phyloP scores from a whole-genome alignment of 1,140 invertebrate genomes.

The Lethocerus indicus region DNA sequence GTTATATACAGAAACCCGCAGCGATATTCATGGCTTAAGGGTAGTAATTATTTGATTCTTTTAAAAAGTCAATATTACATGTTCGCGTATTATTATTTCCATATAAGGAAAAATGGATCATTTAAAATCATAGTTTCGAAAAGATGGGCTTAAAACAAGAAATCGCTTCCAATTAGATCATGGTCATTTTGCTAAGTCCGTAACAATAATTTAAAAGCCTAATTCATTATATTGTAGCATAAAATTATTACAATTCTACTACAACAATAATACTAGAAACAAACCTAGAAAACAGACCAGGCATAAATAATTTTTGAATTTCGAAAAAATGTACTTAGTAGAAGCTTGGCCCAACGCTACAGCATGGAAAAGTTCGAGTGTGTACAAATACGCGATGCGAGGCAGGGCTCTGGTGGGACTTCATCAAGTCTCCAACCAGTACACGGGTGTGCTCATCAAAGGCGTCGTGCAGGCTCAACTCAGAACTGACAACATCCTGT shows the following conservation, averaged over 20 bases:
- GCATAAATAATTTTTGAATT: neutral
- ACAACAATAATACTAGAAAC: neutral
- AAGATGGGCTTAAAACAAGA: no score
- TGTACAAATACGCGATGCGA: constrained; percentile 39
- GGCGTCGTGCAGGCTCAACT: constrained; percentile 28
- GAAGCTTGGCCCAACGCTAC: no score
- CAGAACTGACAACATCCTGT: neutral
- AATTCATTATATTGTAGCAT: neutral
- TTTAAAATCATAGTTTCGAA: no score
- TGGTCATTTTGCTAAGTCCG: neutral
- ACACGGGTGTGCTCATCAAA: constrained; percentile 33
- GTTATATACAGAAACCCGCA: no score
- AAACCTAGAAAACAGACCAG: neutral
- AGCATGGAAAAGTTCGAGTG: constrained; percentile 34
- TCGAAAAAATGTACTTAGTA: no score
- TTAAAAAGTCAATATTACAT: no score
- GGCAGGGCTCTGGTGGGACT: constrained; percentile 35
- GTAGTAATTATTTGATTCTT: no score
- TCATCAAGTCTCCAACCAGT: constrained; percentile 29
- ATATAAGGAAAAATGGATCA: no score
- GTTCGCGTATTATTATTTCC: no score
- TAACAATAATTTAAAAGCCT: neutral
- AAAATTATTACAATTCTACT: neutral
- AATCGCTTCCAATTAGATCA: no score
- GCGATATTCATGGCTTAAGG: no score